Evolutionary conservation across 2,888 invertebrate species (phyloP), one percentile per base, ranked within the genome.

Genomic region (Baccha elongata): DNA sequence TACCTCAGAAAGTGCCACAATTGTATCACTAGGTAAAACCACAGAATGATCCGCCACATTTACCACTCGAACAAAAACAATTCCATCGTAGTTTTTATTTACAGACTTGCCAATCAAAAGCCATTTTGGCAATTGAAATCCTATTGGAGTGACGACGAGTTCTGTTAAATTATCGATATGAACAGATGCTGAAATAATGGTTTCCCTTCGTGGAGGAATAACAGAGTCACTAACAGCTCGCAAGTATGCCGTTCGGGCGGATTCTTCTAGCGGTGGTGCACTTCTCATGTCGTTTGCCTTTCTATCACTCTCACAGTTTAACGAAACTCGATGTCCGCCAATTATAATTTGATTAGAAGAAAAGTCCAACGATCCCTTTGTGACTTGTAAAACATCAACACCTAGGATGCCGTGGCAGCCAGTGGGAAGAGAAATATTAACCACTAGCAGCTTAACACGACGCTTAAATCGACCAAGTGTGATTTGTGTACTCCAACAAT

Each of bases 371-470:
- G 32, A 21, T 11, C 62, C 21, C 37, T 40, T 40, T 40, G 40
- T 17, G 8, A 8, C 40, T 40, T 40, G 40, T 26, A 40, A 40
- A 15, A 62, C 52, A 44, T 72, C 72, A 7, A 72, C 15, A 17
- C 62, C 62, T 15, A 62, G 52, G n/a, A 62, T 72, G 19, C 72
- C 64, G 17, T 72, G 23, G 35, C 72, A 72, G 17, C 72, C 55
- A 35, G 52, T 10, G 21, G 62, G 29, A n/a, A 62, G 37, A 8
- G 32, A 15, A 32, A 52, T 32, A 62, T 62, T 35, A 17, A 71
- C 21, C 52, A 71, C 50, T 23, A 50, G 10, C 42, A 58, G 13
- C 40, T 71, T 52, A 11, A 62, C 42, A 15, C 71, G 71, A 42
- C 60, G 50, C 42, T 60, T 42, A 8, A 40, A 40, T 40, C 40